Percentiles rank a stretch among this genome's conserved stretches.
These are phyloP conservation scores for Heterodera filipjevi DNA, from an alignment of 2,888 invertebrate genomes.

Conservation along the genomic window DNA sequence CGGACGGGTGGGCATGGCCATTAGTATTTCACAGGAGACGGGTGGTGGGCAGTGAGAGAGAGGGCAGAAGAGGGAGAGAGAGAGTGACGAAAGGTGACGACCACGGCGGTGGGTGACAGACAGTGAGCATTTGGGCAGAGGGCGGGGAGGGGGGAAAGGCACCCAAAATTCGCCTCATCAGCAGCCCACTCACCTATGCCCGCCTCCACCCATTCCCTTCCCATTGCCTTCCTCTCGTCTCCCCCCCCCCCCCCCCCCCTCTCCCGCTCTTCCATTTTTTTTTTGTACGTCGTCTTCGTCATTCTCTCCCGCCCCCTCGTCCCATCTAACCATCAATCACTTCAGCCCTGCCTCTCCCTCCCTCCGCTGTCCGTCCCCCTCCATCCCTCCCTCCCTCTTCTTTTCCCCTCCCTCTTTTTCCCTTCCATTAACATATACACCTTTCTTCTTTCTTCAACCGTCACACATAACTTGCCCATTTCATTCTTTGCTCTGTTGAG, in stretches of 20 bases:
- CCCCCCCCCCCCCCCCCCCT: not conserved
- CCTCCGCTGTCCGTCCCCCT: not conserved
- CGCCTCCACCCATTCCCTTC: not conserved
- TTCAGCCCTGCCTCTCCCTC: constrained; percentile 9
- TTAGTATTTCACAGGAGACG: not conserved
- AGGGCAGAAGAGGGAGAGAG: not conserved
- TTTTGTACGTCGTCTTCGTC: not conserved
- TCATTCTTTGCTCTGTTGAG: constrained; percentile 6
- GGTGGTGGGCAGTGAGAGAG: not conserved
- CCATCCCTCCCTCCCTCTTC: not conserved
- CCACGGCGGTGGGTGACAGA: not conserved
- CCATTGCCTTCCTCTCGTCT: not conserved
- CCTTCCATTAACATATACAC: constrained; percentile 10
- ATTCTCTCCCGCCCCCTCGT: not conserved
- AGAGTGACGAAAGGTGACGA: constrained; percentile 3
- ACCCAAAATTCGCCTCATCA: not conserved
- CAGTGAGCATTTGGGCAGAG: not conserved
- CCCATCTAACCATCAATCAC: constrained; percentile 14
- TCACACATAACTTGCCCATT: not conserved
- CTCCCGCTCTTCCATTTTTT: not conserved
- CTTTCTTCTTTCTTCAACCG: not conserved
- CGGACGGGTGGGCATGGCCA: constrained; percentile 5
- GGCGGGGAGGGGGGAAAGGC: not conserved
- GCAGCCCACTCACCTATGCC: not conserved
- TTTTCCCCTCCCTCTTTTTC: not conserved